phyloP scores from a whole-genome alignment of 2,797 vertebrate genomes.

The Emys orbicularis region DNA sequence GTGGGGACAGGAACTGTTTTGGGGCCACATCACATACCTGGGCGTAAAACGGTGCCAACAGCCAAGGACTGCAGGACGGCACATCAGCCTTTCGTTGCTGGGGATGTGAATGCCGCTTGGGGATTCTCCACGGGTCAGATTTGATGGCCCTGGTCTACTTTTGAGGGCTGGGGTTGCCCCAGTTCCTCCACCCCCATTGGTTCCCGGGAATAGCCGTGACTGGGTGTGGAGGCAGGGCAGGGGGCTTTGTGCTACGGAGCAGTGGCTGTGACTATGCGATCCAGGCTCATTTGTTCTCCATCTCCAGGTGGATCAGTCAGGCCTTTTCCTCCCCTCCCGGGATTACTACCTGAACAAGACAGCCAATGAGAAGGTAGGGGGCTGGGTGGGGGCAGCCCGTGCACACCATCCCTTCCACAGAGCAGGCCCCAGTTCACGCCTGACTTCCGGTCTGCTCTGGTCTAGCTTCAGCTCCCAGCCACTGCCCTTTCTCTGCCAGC shows the following conservation, averaged over 20 bases:
- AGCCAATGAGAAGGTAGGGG: slow-evolving; percentile 92
- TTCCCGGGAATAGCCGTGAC: neutral
- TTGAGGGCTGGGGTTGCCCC: neutral
- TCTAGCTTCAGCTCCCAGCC: neutral
- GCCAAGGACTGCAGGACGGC: neutral
- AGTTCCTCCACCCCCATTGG: neutral
- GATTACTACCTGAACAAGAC: slow-evolving; percentile 99
- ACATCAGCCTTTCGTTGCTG: neutral
- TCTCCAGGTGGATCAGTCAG: slow-evolving; percentile 94
- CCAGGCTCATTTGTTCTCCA: neutral
- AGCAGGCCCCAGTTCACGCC: neutral
- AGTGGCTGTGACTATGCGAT: rapidly evolving
- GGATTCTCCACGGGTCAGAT: neutral
- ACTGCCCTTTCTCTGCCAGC: neutral
- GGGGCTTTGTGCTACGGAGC: no score
- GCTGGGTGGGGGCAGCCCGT: rapidly evolving
- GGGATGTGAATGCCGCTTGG: neutral
- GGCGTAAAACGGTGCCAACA: no score
- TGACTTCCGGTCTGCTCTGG: neutral
- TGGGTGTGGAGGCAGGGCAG: neutral
- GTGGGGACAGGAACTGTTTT: no score
- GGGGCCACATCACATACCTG: neutral
- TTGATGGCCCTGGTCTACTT: neutral
- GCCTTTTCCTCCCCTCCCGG: slow-evolving; percentile 94
- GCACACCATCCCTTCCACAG: neutral